Percentiles rank a stretch among this genome's conserved stretches.
phyloP scores from a whole-genome alignment of 2,888 invertebrate genomes.

The Tenthredo amoena region DNA sequence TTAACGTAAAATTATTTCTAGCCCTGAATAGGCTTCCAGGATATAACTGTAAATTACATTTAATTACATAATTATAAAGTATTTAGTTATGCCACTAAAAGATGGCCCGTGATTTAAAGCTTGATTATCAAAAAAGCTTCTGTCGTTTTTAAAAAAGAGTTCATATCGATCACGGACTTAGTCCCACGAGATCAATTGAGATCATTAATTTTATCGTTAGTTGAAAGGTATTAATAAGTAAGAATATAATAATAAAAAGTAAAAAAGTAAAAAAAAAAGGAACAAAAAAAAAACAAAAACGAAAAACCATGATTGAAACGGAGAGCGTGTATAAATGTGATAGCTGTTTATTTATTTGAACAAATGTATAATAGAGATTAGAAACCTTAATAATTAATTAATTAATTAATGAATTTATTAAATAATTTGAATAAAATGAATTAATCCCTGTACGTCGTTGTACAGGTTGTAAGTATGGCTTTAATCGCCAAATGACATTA shows the following conservation, averaged over 20 bases:
- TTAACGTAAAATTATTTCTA: conserved; percentile 9
- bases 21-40: conserved; percentile 9
- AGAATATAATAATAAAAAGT: neutral
- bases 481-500: conserved; percentile 40
- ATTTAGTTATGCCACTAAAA: conserved; percentile 21
- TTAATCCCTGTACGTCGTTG: conserved; percentile 28
- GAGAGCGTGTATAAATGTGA: conserved; percentile 69
- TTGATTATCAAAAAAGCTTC: conserved; percentile 26
- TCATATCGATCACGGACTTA: conserved; percentile 43
- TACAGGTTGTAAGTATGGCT: conserved; percentile 48
- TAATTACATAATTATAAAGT: neutral
- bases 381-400: neutral
- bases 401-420: conserved; percentile 24
- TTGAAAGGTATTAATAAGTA: conserved; percentile 35
- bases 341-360: conserved; percentile 74
- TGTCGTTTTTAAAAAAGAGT: conserved; percentile 13
- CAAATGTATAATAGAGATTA: conserved; percentile 58
- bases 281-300: neutral
- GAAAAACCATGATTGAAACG: conserved; percentile 44
- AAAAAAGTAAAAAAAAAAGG: neutral
- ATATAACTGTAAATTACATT: conserved; percentile 13
- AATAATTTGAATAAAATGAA: conserved; percentile 4
- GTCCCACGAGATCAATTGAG: conserved; percentile 23
- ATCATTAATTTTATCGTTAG: conserved; percentile 24
- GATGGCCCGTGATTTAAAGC: neutral